These are phyloP conservation scores for Semibalanus balanoides DNA, from an alignment of 1,140 invertebrate genomes.

Conservation along the genomic window DNA sequence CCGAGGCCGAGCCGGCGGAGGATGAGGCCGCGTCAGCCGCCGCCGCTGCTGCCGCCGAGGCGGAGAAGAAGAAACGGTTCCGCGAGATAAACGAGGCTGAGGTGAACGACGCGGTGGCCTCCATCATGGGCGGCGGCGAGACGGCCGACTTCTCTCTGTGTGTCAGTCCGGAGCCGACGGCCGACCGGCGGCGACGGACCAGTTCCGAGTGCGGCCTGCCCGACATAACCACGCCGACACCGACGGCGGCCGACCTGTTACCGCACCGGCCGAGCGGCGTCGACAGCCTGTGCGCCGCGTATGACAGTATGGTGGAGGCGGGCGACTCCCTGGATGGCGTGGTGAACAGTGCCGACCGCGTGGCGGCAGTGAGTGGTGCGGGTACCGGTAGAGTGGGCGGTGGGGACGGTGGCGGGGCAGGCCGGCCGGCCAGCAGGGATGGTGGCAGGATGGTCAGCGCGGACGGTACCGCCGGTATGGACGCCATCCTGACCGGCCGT, in stretches of 20 bases:
- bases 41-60: too few relatives aligned
- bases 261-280: background rate
- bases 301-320: too few relatives aligned
- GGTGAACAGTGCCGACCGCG: too few relatives aligned
- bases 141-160: background rate
- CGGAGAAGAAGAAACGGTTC: background rate
- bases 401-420: background rate
- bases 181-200: too few relatives aligned
- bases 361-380: background rate
- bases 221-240: background rate
- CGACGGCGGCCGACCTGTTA: background rate
- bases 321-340: background rate
- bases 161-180: background rate
- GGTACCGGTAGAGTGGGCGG: background rate
- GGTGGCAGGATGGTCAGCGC: background rate
- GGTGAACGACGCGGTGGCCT: background rate
- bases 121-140: background rate
- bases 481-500: too few relatives aligned
- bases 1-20: too few relatives aligned
- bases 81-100: conserved; percentile 4
- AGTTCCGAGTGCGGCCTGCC: background rate
- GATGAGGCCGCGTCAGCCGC: background rate
- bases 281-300: background rate
- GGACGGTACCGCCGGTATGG: background rate
- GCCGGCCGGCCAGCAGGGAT: background rate